Conservation (phyloP, 2,797 vertebrate species). For the Sebastolobus altivelis region DNA sequence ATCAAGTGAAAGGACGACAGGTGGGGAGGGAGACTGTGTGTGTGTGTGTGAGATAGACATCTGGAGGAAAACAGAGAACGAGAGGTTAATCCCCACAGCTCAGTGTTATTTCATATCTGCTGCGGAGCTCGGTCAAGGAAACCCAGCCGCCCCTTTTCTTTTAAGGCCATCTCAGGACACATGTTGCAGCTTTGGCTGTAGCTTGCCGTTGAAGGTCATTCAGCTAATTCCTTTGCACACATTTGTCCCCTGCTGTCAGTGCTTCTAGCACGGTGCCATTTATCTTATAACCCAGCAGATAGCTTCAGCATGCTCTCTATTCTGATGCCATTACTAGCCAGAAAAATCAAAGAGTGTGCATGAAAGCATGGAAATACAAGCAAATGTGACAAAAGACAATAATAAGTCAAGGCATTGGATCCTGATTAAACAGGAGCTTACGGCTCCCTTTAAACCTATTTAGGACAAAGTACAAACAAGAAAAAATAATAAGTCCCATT, state of each 20-base stretch:
- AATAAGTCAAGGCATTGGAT: not conserved
- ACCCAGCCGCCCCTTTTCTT: constrained; percentile 17
- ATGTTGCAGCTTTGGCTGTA: constrained; percentile 10
- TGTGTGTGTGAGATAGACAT: constrained; percentile 49
- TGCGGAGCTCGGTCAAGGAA: constrained; percentile 28
- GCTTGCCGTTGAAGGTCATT: constrained; percentile 51
- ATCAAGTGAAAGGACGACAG: constrained; percentile 68
- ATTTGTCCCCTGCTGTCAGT: constrained; percentile 34
- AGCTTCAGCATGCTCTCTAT: constrained; percentile 1
- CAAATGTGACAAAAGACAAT: not conserved
- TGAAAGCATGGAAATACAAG: not conserved
- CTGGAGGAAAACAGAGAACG: constrained; percentile 50
- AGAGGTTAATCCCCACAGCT: constrained; percentile 60
- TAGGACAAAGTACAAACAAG: too few relatives aligned
- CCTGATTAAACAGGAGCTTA: too few relatives aligned
- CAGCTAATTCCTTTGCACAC: constrained; percentile 45
- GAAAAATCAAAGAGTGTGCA: not conserved
- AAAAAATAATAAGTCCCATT: too few relatives aligned
- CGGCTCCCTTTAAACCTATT: too few relatives aligned
- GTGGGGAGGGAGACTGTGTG: constrained; percentile 10
- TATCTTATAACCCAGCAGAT: constrained; percentile 35
- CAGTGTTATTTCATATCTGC: constrained; percentile 56
- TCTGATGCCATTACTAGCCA: not conserved
- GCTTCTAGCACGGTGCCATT: constrained; percentile 27
- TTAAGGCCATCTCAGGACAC: constrained; percentile 42